Base-by-base conservation (phyloP, 2,113 vertebrate species). In the Myiozetetes cayanensis region DNA sequence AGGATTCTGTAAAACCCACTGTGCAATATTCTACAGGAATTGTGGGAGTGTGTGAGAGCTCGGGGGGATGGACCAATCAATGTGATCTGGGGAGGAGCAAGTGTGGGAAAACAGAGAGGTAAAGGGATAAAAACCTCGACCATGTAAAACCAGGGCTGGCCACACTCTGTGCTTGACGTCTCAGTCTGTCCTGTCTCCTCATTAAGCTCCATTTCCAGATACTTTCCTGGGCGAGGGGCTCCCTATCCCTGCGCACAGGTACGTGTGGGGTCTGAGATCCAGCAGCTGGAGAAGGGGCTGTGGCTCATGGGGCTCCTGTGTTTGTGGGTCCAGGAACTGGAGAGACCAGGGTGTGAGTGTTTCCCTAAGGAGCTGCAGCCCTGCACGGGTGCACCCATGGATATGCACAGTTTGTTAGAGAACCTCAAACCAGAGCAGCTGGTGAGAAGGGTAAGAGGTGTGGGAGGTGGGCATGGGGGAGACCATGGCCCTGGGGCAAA, bases 221-320 rank as follows among this genome's bases (percentile, higher is more conserved):
- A 13, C 78, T 78, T 37, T 49, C 73, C 37, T 62, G 65, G 37
- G 17, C 0, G 2, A 63, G 47, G 14, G 16, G 4, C 1, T 63
- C 30, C 41, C 53, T 46, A 1, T 17, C 21, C 58, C 8, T 0
- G 0, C 41, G 12, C 10, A 12, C 1, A 3, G 22, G 31, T 49
- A 25, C 39, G 22, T 46, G 18, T 10, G 67, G 28, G 15, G 8
- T 22, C 39, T 58, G 43, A 37, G 46, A 14, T n/a, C 33, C 66
- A 78, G 52, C 46, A 56, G 25, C 20, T 49, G 56, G 67, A 93
- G 61, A 63, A 67, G 39, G 31, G 56, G 23, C 15, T 0, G 0
- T 56, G 55, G 30, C 27, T 61, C 30, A 15, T 25, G 28, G 30
- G 22, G 43, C 14, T 75, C 1, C 0, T 43, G 41, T 62, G 27